A percentile compares a stretch with the other conserved stretches of the same genome.
These are phyloP conservation scores for Pristionchus japonicus DNA, from an alignment of 2,888 invertebrate genomes.

Conservation along the genomic window DNA sequence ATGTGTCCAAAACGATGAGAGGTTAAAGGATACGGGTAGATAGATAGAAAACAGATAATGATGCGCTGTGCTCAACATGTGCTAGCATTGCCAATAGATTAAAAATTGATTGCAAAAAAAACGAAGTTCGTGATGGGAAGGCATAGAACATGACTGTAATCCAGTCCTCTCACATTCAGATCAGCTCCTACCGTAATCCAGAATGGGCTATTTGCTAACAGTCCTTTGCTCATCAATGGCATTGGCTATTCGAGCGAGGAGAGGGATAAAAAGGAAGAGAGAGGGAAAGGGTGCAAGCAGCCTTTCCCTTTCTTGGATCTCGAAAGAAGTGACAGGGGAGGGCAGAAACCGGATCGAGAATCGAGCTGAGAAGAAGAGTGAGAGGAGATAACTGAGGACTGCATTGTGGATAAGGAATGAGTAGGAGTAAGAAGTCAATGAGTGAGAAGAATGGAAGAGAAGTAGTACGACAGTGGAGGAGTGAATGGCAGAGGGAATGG, in stretches of 20 bases:
- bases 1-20: no score
- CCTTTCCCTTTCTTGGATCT: slow-evolving; percentile 30
- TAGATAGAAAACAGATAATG: no score
- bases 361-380: background rate
- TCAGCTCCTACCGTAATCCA: background rate
- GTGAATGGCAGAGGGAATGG: background rate
- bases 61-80: no score
- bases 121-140: background rate
- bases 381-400: background rate
- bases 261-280: background rate
- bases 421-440: background rate
- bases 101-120: background rate
- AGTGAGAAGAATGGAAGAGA: background rate
- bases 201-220: background rate
- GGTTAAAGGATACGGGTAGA: no score
- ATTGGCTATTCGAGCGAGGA: background rate
- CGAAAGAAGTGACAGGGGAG: slow-evolving; percentile 12
- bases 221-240: slow-evolving; percentile 14
- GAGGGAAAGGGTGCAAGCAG: slow-evolving; percentile 31
- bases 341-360: slow-evolving; percentile 23
- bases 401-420: background rate
- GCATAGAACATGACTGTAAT: background rate
- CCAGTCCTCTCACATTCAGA: no score
- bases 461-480: background rate
- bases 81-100: background rate